These are phyloP conservation scores for Monarcha castaneiventris DNA, from an alignment of 2,113 vertebrate genomes.

Conservation along the genomic window DNA sequence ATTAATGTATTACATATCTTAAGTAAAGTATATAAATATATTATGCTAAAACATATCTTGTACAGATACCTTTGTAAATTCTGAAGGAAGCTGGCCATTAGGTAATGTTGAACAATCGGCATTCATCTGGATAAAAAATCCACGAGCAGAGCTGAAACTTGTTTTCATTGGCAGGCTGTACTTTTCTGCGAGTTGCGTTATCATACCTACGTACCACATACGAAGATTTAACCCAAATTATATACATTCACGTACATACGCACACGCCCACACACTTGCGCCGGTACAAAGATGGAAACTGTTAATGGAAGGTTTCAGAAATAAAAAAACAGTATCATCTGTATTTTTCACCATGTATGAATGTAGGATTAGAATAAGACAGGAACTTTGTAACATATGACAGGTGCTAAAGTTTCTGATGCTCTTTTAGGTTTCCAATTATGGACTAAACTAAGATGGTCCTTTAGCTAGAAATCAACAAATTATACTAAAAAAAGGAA, in stretches of 20 bases:
- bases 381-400: background rate
- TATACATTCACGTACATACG: too few relatives aligned
- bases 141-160: conserved; percentile 89
- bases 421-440: background rate
- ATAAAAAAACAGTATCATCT: background rate
- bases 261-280: background rate
- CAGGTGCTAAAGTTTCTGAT: background rate
- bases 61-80: conserved; percentile 91
- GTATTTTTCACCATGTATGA: background rate
- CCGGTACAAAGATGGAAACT: background rate
- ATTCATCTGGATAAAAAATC: conserved; percentile 95
- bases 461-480: background rate
- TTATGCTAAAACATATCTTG: background rate
- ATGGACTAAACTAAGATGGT: background rate
- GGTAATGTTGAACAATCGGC: conserved; percentile 76
- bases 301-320: background rate
- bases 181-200: conserved; percentile 85
- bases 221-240: background rate
- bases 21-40: background rate
- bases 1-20: background rate
- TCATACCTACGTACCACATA: conserved; percentile 76
- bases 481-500: background rate
- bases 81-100: conserved; percentile 82
- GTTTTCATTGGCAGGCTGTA: conserved; percentile 88
- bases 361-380: background rate